Conservation (phyloP, 2,888 invertebrate species). For the Stramonita haemastoma region DNA sequence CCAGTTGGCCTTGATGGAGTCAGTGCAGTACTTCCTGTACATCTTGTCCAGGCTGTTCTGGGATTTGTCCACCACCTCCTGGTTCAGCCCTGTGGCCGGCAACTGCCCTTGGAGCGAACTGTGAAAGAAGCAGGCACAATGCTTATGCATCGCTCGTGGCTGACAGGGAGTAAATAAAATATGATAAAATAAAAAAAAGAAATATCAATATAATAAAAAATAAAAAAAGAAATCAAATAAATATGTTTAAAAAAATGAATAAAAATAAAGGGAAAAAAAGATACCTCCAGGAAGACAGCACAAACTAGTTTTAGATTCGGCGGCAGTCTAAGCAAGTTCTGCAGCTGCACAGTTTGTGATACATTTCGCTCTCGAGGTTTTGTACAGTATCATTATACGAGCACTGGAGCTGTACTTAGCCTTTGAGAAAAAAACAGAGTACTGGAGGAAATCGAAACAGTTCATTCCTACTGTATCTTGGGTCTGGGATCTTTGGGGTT, state of each 20-base stretch:
- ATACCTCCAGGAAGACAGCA: not conserved
- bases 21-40: slow-evolving; percentile 54
- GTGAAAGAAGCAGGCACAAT: slow-evolving; percentile 40
- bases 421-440: too few species aligned
- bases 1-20: slow-evolving; percentile 61
- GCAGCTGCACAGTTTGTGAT: slow-evolving; percentile 15
- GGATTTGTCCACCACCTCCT: slow-evolving; percentile 50
- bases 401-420: too few species aligned
- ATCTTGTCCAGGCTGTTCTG: slow-evolving; percentile 41
- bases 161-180: not conserved
- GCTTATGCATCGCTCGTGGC: slow-evolving; percentile 2
- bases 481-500: too few species aligned
- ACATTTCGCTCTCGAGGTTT: too few species aligned
- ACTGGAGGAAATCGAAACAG: too few species aligned
- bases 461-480: too few species aligned
- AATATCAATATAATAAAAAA: not conserved
- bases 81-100: slow-evolving; percentile 63
- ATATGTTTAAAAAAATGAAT: not conserved
- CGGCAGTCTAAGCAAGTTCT: slow-evolving; percentile 19
- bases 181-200: not conserved
- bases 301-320: not conserved
- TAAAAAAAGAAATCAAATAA: not conserved
- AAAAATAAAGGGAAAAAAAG: too few species aligned
- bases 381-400: too few species aligned
- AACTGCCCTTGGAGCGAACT: slow-evolving; percentile 65